phyloP scores from a whole-genome alignment of 2,888 invertebrate species.

The Apotomis turbidana region DNA sequence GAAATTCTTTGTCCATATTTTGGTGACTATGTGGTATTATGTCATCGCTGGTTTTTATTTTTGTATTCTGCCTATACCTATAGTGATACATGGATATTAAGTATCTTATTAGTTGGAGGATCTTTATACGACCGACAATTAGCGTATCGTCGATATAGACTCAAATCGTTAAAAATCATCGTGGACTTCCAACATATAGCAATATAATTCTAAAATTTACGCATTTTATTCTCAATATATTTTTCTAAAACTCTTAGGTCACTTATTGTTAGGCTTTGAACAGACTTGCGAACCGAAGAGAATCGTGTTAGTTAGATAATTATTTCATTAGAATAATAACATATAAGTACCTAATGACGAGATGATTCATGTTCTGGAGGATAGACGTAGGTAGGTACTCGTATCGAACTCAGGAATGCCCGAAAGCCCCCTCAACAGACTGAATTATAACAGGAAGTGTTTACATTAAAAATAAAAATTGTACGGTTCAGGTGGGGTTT shows the following conservation, averaged over 20 bases:
- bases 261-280: slow-evolving; percentile 13
- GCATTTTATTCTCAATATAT: slow-evolving; percentile 26
- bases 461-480: too few relatives aligned
- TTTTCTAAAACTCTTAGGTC: slow-evolving; percentile 23
- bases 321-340: slow-evolving; percentile 5
- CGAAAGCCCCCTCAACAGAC: too few relatives aligned
- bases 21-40: too few relatives aligned
- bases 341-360: background rate
- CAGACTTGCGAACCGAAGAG: slow-evolving; percentile 20
- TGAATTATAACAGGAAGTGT: too few relatives aligned
- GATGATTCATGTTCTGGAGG: too few relatives aligned
- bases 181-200: slow-evolving; percentile 32
- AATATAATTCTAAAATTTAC: slow-evolving; percentile 19
- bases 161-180: slow-evolving; percentile 23
- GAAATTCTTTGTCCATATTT: too few relatives aligned
- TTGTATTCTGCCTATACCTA: too few relatives aligned
- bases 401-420: too few relatives aligned
- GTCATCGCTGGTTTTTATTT: too few relatives aligned
- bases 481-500: too few relatives aligned
- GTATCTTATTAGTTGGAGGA: background rate
- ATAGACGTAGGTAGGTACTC: too few relatives aligned
- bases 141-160: slow-evolving; percentile 23
- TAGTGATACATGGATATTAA: too few relatives aligned
- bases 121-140: slow-evolving; percentile 8
- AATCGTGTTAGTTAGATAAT: background rate